Base-by-base conservation (phyloP, 2,797 vertebrate species). In the Sebastiscus tertius region DNA sequence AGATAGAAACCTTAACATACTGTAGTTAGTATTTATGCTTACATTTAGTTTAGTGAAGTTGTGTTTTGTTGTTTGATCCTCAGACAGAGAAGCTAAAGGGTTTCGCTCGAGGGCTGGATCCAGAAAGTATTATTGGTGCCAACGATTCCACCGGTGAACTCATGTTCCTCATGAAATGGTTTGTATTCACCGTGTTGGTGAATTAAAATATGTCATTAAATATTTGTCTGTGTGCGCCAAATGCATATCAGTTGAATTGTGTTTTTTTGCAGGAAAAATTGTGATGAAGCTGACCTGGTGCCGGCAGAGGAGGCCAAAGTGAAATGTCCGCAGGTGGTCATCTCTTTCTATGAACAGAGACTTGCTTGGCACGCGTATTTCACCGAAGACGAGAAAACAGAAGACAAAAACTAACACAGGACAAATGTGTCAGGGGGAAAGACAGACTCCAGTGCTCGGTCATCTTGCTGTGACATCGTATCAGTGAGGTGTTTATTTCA, bases 161-260 rank as follows among this genome's bases (percentile, higher is more conserved):
- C 85, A 99, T 99, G 98, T 99, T 99, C 95, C 96, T 99, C 82
- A 99, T 99, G 98, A 99, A 99, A 95, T 99, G 98, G 98, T 99
- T 92, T 88, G 98, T 97, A 81, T 64, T 11, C 16, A 20, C 26
- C n/a, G 77, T 24, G 36, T 39, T 39, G 36, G 36, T 0, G 36
- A 39, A 14, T 39, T 13, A 6, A 39, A 39, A 39, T 39, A 12
- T 14, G 0, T 39, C 36, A 20, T 18, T 11, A 22, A 34, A 26
- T 22, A 14, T 7, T 9, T 60, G 36, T 56, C 6, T 33, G 8
- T 0, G 1, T 14, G 3, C 3, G 0, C 3, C 11, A 52, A n/a
- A 71, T n/a, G n/a, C 2, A 39, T 1, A 18, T 27, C 3, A 29
- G 33, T 22, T 42, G 2, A 29, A n/a, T 22, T 69, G 12, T 52